Evolutionary conservation across 2,888 invertebrate genomes (phyloP).

Genomic region (Philereme vetulata): DNA sequence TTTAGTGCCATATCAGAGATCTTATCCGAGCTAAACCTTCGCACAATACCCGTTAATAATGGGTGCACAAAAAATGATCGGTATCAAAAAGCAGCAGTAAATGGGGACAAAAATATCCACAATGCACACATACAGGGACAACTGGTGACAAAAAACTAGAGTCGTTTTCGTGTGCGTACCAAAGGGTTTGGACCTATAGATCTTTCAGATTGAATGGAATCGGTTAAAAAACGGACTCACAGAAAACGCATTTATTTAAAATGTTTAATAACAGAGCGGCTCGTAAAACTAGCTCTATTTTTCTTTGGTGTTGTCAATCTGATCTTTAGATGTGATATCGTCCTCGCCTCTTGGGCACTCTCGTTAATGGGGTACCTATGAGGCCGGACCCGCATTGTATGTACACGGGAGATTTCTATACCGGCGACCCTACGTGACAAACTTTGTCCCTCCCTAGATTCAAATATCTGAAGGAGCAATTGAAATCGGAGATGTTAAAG

Average conservation of each 20-base stretch:
- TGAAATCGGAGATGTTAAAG: slow-evolving; percentile 84
- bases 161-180: slow-evolving; percentile 61
- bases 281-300: slow-evolving; percentile 76
- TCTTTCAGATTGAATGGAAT: slow-evolving; percentile 67
- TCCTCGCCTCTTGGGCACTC: slow-evolving; percentile 73
- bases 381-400: slow-evolving; percentile 79
- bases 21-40: slow-evolving; percentile 78
- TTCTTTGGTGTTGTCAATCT: slow-evolving; percentile 75
- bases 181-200: slow-evolving; percentile 75
- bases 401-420: slow-evolving; percentile 70
- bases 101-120: slow-evolving; percentile 74
- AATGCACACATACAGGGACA: slow-evolving; percentile 61
- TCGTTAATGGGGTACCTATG: slow-evolving; percentile 81
- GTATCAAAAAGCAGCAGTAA: slow-evolving; percentile 76
- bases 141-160: slow-evolving; percentile 68
- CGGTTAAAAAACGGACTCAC: slow-evolving; percentile 67
- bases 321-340: slow-evolving; percentile 79
- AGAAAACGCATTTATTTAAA: slow-evolving; percentile 72
- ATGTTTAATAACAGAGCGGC: slow-evolving; percentile 80
- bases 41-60: slow-evolving; percentile 79
- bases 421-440: slow-evolving; percentile 81
- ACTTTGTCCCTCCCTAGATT: slow-evolving; percentile 83
- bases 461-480: slow-evolving; percentile 84
- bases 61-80: slow-evolving; percentile 78
- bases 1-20: slow-evolving; percentile 80